A percentile compares a stretch with the other conserved stretches of the same genome.
Evolutionary conservation across 2,113 vertebrate species (phyloP).

Genomic region (Pseudorasbora parva): DNA sequence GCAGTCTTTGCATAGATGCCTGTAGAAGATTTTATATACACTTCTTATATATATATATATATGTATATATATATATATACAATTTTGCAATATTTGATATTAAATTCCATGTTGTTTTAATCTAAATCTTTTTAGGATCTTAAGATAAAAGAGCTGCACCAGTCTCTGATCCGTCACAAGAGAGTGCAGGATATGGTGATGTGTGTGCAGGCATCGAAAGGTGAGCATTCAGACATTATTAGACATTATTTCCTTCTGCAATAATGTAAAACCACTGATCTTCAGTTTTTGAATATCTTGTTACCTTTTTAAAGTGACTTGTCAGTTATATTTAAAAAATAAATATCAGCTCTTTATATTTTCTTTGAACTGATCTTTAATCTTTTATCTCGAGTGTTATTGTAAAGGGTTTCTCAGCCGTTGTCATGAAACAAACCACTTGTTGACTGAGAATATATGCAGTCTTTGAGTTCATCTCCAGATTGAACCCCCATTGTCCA

Average conservation of each 20-base stretch:
- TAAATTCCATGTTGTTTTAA: not conserved
- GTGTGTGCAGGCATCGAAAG: constrained; percentile 78
- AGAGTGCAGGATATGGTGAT: constrained; percentile 84
- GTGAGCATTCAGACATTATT: constrained; percentile 38
- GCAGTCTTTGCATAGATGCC: not conserved
- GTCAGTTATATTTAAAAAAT: not conserved
- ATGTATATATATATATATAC: too few relatives aligned
- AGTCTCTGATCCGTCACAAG: constrained; percentile 84
- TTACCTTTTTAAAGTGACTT: not conserved
- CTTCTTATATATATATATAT: too few relatives aligned
- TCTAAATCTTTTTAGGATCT: constrained; percentile 77
- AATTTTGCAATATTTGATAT: not conserved
- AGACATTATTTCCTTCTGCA: not conserved
- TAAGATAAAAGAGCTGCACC: constrained; percentile 91
- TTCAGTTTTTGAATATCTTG: not conserved
- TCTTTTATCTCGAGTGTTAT: not conserved
- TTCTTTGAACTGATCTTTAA: not conserved
- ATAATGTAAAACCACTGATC: not conserved
- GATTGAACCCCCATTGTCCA: too few relatives aligned
- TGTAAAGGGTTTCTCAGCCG: not conserved
- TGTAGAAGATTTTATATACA: not conserved
- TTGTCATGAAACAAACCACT: not conserved
- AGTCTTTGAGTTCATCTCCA: not conserved
- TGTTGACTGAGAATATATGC: not conserved
- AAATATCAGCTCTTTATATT: not conserved